Evolutionary conservation across 2,113 vertebrate genomes (phyloP), one percentile per base, ranked within the genome.

Genomic region (Thermophis baileyi): DNA sequence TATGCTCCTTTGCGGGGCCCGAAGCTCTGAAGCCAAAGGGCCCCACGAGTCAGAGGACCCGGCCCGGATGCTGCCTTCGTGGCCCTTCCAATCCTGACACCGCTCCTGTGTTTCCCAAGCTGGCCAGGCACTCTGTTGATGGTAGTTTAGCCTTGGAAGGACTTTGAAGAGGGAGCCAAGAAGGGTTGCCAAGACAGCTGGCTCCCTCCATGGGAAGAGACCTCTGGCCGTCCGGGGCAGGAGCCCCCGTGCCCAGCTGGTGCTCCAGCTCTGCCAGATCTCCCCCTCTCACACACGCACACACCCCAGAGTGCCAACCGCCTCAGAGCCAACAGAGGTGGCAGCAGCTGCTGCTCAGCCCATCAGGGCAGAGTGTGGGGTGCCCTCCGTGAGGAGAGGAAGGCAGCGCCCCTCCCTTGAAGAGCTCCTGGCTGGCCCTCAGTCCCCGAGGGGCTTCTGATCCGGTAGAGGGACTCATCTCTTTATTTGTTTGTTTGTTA

Each of bases 381-480:
- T 25, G 88, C 88, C 51, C 4, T 46, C 4, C 14, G 3, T 47
- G 20, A 9, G 46, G 60, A 3, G 46, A 7, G 10, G 69, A 81
- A 40, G 69, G n/a, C n/a, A 40, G 69, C 6, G 14, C 4, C 85
- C 10, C 25, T 30, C 47, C 24, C 69, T 35, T 10, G 16, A 9
- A 11, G 6, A 40, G 18, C 16, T 81, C 16, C 69, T 22, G 69
- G 35, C 18, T 40, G 69, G 69, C 6, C 6, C 35, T 8, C 16
- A 3, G 35, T 3, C 3, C 6, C 6, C 22, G n/a, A 22, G n/a
- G 69, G 16, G 69, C 35, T 81, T 81, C 69, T 81, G 69, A 6
- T 8, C 16, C 18, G 16, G 16, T 0, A 18, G n/a, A 1, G 35
- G 35, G n/a, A 20, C 69, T 81, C 6, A 0, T 0, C 6, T 2